A percentile compares a stretch with the other conserved stretches of the same genome.
phyloP scores from a whole-genome alignment of 2,113 vertebrate genomes.

The Hippocampus abdominalis region DNA sequence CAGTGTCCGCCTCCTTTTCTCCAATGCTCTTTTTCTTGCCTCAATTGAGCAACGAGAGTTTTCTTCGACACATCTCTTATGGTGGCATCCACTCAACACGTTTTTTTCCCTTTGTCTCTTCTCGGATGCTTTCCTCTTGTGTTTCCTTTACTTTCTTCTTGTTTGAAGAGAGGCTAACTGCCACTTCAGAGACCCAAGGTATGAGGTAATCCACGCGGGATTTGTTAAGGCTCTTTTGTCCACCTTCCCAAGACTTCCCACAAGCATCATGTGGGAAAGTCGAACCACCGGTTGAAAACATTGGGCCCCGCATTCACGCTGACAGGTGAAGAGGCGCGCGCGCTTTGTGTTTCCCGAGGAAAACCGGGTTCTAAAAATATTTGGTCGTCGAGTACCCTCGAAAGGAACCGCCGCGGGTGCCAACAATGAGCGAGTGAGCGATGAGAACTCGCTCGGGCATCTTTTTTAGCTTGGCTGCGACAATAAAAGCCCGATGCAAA shows the following conservation, averaged over 20 bases:
- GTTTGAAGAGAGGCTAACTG: slow-evolving; percentile 51
- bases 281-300: slow-evolving; percentile 53
- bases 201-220: slow-evolving; percentile 67
- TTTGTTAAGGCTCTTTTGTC: slow-evolving; percentile 56
- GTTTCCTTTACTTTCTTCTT: slow-evolving; percentile 31
- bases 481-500: slow-evolving; percentile 50
- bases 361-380: slow-evolving; percentile 69
- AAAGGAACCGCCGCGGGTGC: slow-evolving; percentile 56
- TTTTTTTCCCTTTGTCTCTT: slow-evolving; percentile 41
- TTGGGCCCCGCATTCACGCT: slow-evolving; percentile 58
- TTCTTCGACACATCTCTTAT: slow-evolving; percentile 47
- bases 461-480: slow-evolving; percentile 53
- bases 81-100: slow-evolving; percentile 37
- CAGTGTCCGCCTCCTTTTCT: slow-evolving; percentile 6
- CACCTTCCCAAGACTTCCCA: slow-evolving; percentile 59
- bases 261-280: slow-evolving; percentile 69
- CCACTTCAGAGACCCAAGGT: slow-evolving; percentile 65
- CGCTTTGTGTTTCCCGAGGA: slow-evolving; percentile 61
- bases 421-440: slow-evolving; percentile 48
- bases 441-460: slow-evolving; percentile 65
- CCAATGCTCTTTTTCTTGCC: slow-evolving; percentile 20
- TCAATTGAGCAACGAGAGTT: slow-evolving; percentile 35
- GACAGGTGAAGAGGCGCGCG: slow-evolving; percentile 67
- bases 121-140: slow-evolving; percentile 35
- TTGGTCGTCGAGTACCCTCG: slow-evolving; percentile 63